phyloP scores from a whole-genome alignment of 2,113 vertebrate genomes.

The Morone chrysops region DNA sequence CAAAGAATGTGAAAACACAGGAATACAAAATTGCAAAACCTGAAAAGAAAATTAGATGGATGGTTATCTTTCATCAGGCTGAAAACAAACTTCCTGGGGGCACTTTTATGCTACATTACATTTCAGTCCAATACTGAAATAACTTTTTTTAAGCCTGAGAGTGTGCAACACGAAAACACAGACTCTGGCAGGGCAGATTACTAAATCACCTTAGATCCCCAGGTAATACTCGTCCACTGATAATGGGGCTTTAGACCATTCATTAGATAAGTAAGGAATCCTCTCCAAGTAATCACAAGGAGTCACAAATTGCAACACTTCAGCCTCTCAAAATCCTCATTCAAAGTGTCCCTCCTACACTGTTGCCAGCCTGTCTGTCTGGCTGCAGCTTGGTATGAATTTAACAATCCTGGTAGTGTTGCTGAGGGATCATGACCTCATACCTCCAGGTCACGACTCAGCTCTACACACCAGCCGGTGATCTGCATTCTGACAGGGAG shows the following conservation, averaged over 20 bases:
- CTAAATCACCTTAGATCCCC: conserved; percentile 1
- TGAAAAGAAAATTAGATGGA: background rate
- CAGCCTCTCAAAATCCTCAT: background rate
- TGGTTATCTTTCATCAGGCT: background rate
- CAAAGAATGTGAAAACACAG: background rate
- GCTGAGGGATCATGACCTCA: conserved; percentile 27
- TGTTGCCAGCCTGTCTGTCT: background rate
- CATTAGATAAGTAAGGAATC: conserved; percentile 19
- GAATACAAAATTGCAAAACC: background rate
- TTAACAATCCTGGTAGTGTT: conserved; percentile 32
- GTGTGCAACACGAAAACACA: background rate
- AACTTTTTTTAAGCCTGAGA: background rate
- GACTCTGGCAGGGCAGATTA: background rate
- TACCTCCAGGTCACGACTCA: conserved; percentile 16
- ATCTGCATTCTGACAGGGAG: conserved; percentile 30
- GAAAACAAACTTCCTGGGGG: background rate
- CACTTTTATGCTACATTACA: background rate
- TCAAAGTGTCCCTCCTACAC: conserved; percentile 6
- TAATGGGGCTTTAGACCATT: conserved; percentile 13
- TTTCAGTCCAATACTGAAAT: background rate
- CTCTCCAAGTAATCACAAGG: background rate
- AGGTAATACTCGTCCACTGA: background rate
- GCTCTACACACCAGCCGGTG: background rate
- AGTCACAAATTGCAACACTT: conserved; percentile 24
- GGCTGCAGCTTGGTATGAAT: conserved; percentile 25